Evolutionary conservation across 1,140 invertebrate genomes (phyloP).

Genomic region (Papilio helenus): DNA sequence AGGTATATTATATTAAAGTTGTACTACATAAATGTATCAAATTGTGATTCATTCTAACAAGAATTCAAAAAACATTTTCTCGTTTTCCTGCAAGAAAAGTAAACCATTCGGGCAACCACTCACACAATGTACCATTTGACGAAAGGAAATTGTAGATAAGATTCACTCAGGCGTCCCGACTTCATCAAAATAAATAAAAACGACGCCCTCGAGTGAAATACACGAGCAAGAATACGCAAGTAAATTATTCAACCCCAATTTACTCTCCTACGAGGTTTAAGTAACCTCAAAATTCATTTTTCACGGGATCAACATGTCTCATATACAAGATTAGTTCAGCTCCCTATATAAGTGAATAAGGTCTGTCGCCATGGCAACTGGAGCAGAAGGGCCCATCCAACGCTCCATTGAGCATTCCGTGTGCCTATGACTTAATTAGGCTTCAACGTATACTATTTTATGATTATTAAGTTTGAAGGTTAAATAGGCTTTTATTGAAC

Average conservation of each 20-base stretch:
- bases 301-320: slow-evolving; percentile 60
- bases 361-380: slow-evolving; percentile 58
- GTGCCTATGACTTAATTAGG: slow-evolving; percentile 65
- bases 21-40: not conserved
- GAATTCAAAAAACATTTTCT: not conserved
- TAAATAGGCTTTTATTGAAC: not conserved
- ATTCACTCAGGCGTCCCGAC: slow-evolving; percentile 23
- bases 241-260: slow-evolving; percentile 72
- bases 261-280: slow-evolving; percentile 56
- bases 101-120: not conserved
- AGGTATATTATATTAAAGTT: not conserved
- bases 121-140: slow-evolving; percentile 15
- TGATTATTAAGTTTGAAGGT: slow-evolving; percentile 37
- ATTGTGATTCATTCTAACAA: not conserved
- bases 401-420: slow-evolving; percentile 72
- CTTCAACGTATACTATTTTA: slow-evolving; percentile 39
- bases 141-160: slow-evolving; percentile 26
- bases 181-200: slow-evolving; percentile 42
- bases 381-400: slow-evolving; percentile 74
- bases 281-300: slow-evolving; percentile 73
- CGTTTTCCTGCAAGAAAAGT: not conserved
- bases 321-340: slow-evolving; percentile 66
- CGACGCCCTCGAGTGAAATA: slow-evolving; percentile 31
- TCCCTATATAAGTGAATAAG: slow-evolving; percentile 58
- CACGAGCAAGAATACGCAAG: slow-evolving; percentile 55